Evolutionary conservation across 1,140 invertebrate genomes (phyloP), one percentile per base, ranked within the genome.

Genomic region (Saccostrea glomerata): DNA sequence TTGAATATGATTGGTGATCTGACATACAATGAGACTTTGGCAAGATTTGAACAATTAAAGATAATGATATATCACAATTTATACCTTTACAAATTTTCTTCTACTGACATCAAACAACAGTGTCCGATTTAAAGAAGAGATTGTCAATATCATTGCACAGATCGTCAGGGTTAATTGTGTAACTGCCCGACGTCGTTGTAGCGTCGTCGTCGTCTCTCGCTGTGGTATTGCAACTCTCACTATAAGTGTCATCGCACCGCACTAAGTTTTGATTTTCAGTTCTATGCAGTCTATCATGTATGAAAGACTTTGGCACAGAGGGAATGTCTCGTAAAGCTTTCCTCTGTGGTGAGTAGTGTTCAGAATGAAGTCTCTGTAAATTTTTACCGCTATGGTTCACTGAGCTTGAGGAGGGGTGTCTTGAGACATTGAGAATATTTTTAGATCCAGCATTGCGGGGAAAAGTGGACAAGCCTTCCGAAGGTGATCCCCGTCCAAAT

Each of bases 151-250:
- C 92, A 60, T 85, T 87, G 40, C 89, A 87, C 36, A 93, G 87
- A 23, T 93, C 92, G 3, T 93, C 92, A 5, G 90, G 90, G 87
- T 93, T 93, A 20, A 94, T 90, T 11, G 91, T 92, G 77, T 93
- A 94, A 88, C 93, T 94, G 23, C 93, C 93, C 0, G 93, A 94
- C 12, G 92, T 93, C n/a, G 92, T 93, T 13, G 93, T 94, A 25
- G 89, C 90, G 36, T 90, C 90, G 82, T 93, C 93, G 82, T 94
- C 93, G 55, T 94, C 92, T 58, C 90, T 85, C 15, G 77, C 56
- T 0, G 90, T 90, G n/a, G 89, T 88, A 85, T 87, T 89, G 87
- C 88, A 90, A 55, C 89, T 90, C 58, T 90, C 90, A 85, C 82
- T 86, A 17, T 89, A 60, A 66, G 77, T 30, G 86, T 90, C 40